Conservation (phyloP, 2,113 vertebrate species). For the Hyla sarda region DNA sequence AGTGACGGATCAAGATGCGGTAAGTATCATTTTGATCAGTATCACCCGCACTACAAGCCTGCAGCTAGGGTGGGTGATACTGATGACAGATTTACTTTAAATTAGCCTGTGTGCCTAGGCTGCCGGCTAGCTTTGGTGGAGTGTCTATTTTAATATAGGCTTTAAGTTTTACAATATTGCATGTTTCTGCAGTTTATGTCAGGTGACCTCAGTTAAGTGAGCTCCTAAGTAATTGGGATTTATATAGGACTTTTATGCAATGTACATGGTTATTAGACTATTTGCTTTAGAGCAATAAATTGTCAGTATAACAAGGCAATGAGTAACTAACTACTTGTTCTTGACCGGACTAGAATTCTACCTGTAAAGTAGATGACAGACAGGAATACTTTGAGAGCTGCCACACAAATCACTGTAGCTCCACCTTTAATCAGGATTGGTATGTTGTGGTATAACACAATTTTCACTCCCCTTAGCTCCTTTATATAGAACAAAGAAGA, state of each 20-base stretch:
- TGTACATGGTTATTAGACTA: not conserved
- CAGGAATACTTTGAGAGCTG: not conserved
- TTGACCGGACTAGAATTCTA: not conserved
- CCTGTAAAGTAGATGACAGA: not conserved
- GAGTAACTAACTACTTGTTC: not conserved
- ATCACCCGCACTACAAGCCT: too few relatives aligned
- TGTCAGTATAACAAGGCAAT: not conserved
- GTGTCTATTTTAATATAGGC: too few relatives aligned
- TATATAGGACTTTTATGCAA: not conserved
- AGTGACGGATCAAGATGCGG: too few relatives aligned
- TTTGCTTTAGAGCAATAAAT: not conserved
- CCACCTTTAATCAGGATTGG: slow-evolving; percentile 3
- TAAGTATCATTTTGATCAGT: too few relatives aligned
- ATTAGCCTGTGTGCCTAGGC: too few relatives aligned
- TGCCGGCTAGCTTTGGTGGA: too few relatives aligned
- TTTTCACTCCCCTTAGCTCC: slow-evolving; percentile 28
- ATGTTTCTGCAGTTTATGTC: not conserved
- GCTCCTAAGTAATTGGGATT: not conserved
- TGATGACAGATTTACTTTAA: too few relatives aligned
- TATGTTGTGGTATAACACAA: not conserved
- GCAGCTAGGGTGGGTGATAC: too few relatives aligned
- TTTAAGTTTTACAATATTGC: not conserved
- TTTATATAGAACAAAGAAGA: slow-evolving; percentile 23
- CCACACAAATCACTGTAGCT: not conserved
- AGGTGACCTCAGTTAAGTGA: not conserved